Conservation (phyloP, 2,888 invertebrate genomes). For the Enoplolaimus lenunculus region DNA sequence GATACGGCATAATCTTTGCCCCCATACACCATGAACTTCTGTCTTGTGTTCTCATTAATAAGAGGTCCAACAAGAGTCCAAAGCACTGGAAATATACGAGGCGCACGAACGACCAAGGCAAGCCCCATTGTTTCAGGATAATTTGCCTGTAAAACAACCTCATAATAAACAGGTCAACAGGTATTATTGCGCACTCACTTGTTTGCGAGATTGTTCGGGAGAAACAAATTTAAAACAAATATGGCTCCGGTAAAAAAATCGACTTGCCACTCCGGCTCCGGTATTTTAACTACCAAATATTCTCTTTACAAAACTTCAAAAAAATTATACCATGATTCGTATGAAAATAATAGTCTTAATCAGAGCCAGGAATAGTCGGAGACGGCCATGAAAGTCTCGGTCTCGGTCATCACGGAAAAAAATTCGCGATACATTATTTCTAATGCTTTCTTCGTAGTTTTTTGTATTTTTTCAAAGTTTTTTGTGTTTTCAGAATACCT, state of each 20-base stretch:
- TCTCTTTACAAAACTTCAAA: too few species aligned
- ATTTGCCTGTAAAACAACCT: constrained; percentile 54
- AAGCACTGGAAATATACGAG: constrained; percentile 79
- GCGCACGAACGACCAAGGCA: constrained; percentile 75
- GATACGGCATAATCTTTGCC: constrained; percentile 62
- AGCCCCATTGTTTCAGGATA: constrained; percentile 88
- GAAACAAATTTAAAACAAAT: not conserved
- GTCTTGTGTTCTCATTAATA: constrained; percentile 77
- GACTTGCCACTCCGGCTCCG: too few species aligned
- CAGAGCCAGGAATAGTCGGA: too few species aligned
- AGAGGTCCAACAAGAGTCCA: constrained; percentile 90
- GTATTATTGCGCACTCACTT: constrained; percentile 24
- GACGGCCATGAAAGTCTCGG: too few species aligned
- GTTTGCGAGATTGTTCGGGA: not conserved
- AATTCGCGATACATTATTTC: too few species aligned
- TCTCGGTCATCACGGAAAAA: too few species aligned
- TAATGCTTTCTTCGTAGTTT: too few species aligned
- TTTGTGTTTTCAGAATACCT: too few species aligned
- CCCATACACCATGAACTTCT: constrained; percentile 56
- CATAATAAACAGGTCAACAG: constrained; percentile 28
- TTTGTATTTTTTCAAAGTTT: too few species aligned
- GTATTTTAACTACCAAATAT: too few species aligned
- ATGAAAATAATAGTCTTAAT: too few species aligned
- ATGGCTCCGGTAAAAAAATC: not conserved
- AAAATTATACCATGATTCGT: too few species aligned